Conservation (phyloP, 92 coral and sea anemone species). For the Phenganax subtilis region DNA sequence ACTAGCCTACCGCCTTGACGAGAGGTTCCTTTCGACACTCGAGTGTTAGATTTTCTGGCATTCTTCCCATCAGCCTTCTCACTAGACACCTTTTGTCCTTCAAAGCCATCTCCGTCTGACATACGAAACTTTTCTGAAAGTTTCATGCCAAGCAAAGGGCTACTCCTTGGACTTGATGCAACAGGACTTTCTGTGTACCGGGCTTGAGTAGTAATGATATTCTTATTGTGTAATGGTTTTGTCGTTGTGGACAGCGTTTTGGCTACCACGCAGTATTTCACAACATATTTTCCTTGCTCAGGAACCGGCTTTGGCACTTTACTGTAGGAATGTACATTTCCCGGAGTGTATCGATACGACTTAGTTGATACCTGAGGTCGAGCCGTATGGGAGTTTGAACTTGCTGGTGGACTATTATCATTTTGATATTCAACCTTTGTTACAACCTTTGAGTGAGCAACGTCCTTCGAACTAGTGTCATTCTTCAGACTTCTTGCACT, state of each 20-base stretch:
- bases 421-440: not conserved
- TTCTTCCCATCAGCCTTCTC: not conserved
- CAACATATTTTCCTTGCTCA: conserved; percentile 10
- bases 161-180: not conserved
- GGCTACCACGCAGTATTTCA: conserved; percentile 15
- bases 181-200: not conserved
- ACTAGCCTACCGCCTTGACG: conserved; percentile 14
- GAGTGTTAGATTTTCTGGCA: not conserved
- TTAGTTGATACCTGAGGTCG: not conserved
- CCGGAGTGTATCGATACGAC: not conserved
- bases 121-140: conserved; percentile 22
- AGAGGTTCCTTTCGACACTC: not conserved
- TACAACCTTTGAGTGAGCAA: too few relatives aligned
- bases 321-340: conserved; percentile 4
- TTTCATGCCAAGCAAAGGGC: conserved; percentile 11
- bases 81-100: not conserved
- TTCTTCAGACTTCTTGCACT: not conserved
- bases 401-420: not conserved
- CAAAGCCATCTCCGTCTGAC: not conserved
- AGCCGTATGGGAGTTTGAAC: not conserved
- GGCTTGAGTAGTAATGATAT: not conserved
- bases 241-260: not conserved
- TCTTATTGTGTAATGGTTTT: not conserved
- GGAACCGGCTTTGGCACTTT: conserved; percentile 9
- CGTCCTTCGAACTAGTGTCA: not conserved